Conservation (phyloP, 2,113 vertebrate species). For the Ceyx cyanopectus region DNA sequence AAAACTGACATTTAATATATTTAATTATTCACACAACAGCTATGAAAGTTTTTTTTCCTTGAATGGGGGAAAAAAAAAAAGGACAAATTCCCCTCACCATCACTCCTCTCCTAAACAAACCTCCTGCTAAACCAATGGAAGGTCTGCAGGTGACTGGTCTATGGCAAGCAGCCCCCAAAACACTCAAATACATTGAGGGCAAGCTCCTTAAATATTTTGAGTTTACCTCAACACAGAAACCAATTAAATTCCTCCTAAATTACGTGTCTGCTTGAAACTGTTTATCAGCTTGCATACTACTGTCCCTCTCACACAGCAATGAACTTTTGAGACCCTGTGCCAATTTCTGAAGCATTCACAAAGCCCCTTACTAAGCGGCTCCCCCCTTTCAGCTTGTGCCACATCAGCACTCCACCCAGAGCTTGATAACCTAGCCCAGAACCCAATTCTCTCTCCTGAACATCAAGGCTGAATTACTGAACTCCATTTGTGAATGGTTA, state of each 20-base stretch:
- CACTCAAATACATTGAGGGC: background rate
- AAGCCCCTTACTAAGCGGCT: background rate
- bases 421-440: background rate
- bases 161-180: background rate
- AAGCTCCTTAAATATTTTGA: background rate
- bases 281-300: background rate
- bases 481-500: background rate
- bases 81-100: conserved; percentile 15
- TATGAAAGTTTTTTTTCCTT: background rate
- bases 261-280: background rate
- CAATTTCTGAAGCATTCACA: background rate
- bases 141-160: background rate
- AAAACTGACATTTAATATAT: conserved; percentile 55
- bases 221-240: background rate
- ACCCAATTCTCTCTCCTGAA: background rate
- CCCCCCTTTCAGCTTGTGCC: background rate
- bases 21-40: conserved; percentile 49
- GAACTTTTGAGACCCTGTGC: background rate
- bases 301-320: background rate
- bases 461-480: background rate
- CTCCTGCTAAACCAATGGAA: background rate
- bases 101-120: conserved; percentile 5
- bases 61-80: background rate
- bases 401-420: background rate
- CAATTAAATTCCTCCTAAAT: background rate